Base-by-base conservation (phyloP, 2,113 vertebrate species). In the Sylvilagus bachmani region DNA sequence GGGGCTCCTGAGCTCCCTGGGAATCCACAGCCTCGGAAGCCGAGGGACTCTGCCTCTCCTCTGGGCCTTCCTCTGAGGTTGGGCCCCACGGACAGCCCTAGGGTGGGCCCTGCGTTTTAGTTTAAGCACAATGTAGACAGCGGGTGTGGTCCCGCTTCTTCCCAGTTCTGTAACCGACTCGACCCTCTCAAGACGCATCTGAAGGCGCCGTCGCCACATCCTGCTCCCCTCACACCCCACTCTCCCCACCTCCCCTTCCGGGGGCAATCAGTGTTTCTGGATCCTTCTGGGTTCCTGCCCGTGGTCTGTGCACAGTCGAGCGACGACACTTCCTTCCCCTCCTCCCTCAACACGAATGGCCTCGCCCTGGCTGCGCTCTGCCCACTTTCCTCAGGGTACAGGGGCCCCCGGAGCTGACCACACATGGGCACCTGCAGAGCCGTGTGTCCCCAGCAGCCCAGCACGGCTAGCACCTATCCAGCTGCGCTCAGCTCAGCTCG, bases 171-270 rank as follows among this genome's bases (percentile, higher is more conserved):
- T 6, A 44, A 16, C 55, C 19, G 2, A 5, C 55, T 17, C 19
- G 2, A 5, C 55, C 14, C 55, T 21, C 19, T 14, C 55, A 58
- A 58, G 55, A 58, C 55, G 13, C 55, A 58, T 14, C 17, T 19
- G 55, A 14, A 58, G 55, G 17, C 16, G 6, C 0, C 0, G 49
- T 2, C 0, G 19, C 29, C 53, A 3, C 0, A 0, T 6, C 12
- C 24, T 24, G 25, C 0, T 4, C 21, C n/a, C n/a, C 5, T 21
- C 1, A 0, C 19, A 4, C 69, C 7, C 1, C 12, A 12, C 44
- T 16, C 11, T 8, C 67, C 44, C 11, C 16, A 33, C 0, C 21
- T 25, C 29, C 7, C 24, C 51, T 11, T 8, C 27, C 0, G 22
- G 19, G 24, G 25, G 22, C 22, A 1, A 16, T 31, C 6, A 0